phyloP scores from a whole-genome alignment of 2,797 vertebrate genomes.

The Labeo calbasu region DNA sequence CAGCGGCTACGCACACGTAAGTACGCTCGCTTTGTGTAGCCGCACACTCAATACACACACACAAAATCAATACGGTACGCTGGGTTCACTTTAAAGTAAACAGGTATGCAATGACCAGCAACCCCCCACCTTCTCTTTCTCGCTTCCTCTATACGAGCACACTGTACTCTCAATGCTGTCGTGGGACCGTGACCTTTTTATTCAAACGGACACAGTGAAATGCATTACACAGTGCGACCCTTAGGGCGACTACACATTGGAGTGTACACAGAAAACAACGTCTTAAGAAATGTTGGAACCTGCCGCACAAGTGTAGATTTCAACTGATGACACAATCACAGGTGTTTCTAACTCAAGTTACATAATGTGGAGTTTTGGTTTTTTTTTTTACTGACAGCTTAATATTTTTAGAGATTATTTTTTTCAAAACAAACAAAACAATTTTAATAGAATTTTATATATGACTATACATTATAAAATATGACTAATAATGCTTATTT shows the following conservation, averaged over 20 bases:
- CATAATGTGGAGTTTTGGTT: neutral
- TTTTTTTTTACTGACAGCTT: neutral
- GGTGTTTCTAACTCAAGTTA: neutral
- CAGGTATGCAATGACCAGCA: slow-evolving; percentile 5
- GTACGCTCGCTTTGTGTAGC: neutral
- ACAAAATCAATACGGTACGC: slow-evolving; percentile 33
- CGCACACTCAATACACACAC: slow-evolving; percentile 28
- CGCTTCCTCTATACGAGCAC: neutral
- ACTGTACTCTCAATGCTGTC: slow-evolving; percentile 17
- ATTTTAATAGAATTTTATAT: neutral
- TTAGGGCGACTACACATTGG: slow-evolving; percentile 42
- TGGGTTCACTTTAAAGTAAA: slow-evolving; percentile 21
- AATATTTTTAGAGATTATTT: too few relatives aligned
- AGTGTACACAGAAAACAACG: neutral
- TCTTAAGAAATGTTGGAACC: neutral
- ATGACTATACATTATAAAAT: neutral
- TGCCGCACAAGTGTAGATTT: neutral
- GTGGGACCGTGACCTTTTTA: slow-evolving; percentile 51
- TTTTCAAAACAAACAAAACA: too few relatives aligned
- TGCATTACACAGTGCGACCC: slow-evolving; percentile 16
- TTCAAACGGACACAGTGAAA: slow-evolving; percentile 34
- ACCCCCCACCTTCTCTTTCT: slow-evolving; percentile 13
- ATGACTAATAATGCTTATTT: neutral
- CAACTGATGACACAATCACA: neutral
- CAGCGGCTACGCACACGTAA: slow-evolving; percentile 24